A percentile compares a stretch with the other conserved stretches of the same genome.
These are phyloP conservation scores for Sciaenops ocellatus DNA, from an alignment of 2,797 vertebrate species.

Conservation along the genomic window DNA sequence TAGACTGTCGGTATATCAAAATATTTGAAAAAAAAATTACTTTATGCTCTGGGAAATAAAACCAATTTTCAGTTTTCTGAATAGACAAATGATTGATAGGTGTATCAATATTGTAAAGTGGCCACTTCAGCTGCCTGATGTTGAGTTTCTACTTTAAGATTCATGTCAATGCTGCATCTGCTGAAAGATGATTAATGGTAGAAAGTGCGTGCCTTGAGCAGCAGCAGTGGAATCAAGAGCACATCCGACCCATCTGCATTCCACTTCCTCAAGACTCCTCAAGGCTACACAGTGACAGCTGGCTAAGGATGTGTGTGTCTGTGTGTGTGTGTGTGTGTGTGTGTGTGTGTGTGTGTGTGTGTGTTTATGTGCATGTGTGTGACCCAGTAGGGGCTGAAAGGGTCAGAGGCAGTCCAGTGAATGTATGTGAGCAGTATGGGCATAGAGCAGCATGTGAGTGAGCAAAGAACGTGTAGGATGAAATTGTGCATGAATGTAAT, in stretches of 20 bases:
- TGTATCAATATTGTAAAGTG: not conserved
- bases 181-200: conserved; percentile 38
- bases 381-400: conserved; percentile 10
- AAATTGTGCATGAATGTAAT: not conserved
- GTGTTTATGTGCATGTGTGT: not conserved
- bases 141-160: conserved; percentile 25
- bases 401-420: conserved; percentile 25
- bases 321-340: not conserved
- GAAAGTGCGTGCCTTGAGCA: conserved; percentile 32
- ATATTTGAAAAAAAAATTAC: not conserved
- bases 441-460: not conserved
- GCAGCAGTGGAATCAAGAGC: conserved; percentile 19
- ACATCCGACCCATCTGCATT: conserved; percentile 61
- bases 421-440: not conserved
- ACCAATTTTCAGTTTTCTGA: not conserved
- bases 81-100: not conserved
- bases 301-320: conserved; percentile 25
- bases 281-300: conserved; percentile 59
- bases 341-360: conserved; percentile 10
- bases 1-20: not conserved
- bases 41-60: not conserved
- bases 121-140: not conserved
- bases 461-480: conserved; percentile 19
- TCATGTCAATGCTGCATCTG: conserved; percentile 10
- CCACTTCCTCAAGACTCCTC: conserved; percentile 56